Base-by-base conservation (phyloP, 2,113 vertebrate genomes). In the Cynoglossus semilaevis region DNA sequence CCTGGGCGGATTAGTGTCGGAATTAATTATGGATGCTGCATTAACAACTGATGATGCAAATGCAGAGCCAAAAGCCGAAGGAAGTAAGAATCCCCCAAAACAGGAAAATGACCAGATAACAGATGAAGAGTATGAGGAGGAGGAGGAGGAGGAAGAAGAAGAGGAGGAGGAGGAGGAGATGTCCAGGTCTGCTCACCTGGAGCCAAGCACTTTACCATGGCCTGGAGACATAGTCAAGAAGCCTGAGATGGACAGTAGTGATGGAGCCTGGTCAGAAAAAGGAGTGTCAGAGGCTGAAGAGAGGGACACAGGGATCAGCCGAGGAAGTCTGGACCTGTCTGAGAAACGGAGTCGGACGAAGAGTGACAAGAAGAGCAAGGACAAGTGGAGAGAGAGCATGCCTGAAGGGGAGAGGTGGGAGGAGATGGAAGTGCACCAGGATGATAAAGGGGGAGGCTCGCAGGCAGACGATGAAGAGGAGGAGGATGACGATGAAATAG, bases 301-400 rank as follows among this genome's bases (percentile, higher is more conserved):
- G 18, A 51, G 41, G 35, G 77, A 76, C 58, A 62, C 57, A 0
- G 63, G 63, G 40, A 53, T 74, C 48, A 70, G 67, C 11, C 11
- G 22, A 50, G 73, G 63, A 34, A 79, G 74, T 16, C 82, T 50
- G 54, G 76, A 82, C 37, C 56, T 69, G 51, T 74, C 70, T 0
- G 73, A 81, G 67, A 65, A 57, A 18, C 69, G 22, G 10, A 79
- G 60, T 42, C 60, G 45, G 45, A 7, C 14, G 0, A 70, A 72
- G 46, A 44, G 67, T 1, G 47, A 67, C 9, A 9, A 14, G 5
- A 71, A 51, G 51, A 44, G 22, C 58, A 72, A 68, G 45, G 17
- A 45, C 65, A 79, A 66, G 16, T 88, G 87, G 85, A 86, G 87
- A 54, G 84, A 87, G 57, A 88, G 87, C 76, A 85, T 86, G 84